Percentiles rank a stretch among this genome's conserved stretches.
phyloP scores from a whole-genome alignment of 1,140 invertebrate species.

The Branchinecta lynchi region DNA sequence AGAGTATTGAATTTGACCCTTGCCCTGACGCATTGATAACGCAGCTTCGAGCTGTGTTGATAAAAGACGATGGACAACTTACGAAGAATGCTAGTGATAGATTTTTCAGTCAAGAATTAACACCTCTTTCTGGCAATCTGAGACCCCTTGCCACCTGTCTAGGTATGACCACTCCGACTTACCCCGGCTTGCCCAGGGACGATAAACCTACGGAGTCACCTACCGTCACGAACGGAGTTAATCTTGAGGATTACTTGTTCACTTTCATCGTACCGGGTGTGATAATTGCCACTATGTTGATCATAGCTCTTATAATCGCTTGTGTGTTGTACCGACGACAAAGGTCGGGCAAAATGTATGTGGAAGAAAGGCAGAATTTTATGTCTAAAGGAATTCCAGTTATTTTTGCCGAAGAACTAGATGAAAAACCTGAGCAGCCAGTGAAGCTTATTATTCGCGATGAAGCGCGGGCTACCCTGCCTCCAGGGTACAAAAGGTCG shows the following conservation, averaged over 20 bases:
- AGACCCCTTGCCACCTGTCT: constrained; percentile 53
- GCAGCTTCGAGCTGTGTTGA: constrained; percentile 44
- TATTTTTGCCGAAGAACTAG: constrained; percentile 79
- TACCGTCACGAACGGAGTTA: constrained; percentile 27
- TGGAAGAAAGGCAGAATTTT: constrained; percentile 55
- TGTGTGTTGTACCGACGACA: constrained; percentile 70
- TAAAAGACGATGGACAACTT: constrained; percentile 35
- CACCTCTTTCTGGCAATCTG: constrained; percentile 52
- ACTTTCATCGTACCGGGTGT: constrained; percentile 77
- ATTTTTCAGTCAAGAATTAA: constrained; percentile 53
- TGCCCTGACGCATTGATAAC: constrained; percentile 62
- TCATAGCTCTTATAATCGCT: constrained; percentile 68
- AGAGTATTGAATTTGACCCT: constrained; percentile 43
- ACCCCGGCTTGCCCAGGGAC: constrained; percentile 23
- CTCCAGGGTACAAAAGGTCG: not conserved
- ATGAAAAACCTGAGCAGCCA: constrained; percentile 41
- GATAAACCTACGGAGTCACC: constrained; percentile 31
- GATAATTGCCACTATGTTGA: constrained; percentile 72
- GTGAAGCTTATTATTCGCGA: not conserved
- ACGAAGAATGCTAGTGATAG: constrained; percentile 46
- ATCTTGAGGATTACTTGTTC: constrained; percentile 63
- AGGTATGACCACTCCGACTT: constrained; percentile 37
- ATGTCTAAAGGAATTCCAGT: constrained; percentile 81
- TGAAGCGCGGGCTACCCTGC: not conserved
- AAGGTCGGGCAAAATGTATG: constrained; percentile 61